These are phyloP conservation scores for Oxytorus armatus DNA, from an alignment of 2,888 invertebrate species.

Conservation along the genomic window DNA sequence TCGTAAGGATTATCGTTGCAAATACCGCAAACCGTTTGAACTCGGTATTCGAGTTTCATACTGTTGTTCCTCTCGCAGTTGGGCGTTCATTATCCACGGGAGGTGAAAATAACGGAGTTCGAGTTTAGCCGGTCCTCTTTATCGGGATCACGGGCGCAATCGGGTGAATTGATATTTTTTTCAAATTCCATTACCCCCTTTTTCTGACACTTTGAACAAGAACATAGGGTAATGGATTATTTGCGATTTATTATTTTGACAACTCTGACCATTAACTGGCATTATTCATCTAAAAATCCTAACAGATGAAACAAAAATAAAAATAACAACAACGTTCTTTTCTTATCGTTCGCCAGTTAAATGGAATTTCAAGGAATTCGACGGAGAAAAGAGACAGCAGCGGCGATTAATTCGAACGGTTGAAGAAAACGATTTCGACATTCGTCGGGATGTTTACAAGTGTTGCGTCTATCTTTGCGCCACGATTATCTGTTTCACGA, in stretches of 20 bases:
- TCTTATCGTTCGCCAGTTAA: conserved; percentile 12
- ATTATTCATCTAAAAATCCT: too few species aligned
- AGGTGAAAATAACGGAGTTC: conserved; percentile 36
- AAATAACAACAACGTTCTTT: neutral
- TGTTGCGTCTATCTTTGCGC: conserved; percentile 68
- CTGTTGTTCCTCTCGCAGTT: conserved; percentile 32
- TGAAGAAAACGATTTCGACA: conserved; percentile 29
- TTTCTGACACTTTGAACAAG: too few species aligned
- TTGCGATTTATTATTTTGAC: too few species aligned
- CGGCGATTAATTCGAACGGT: neutral
- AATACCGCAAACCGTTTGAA: neutral
- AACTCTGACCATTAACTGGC: too few species aligned
- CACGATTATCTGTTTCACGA: conserved; percentile 54
- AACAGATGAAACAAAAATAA: neutral
- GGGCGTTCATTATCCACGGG: conserved; percentile 51
- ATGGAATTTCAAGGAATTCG: conserved; percentile 8
- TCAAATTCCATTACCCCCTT: too few species aligned
- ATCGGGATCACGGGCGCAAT: neutral
- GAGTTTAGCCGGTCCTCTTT: conserved; percentile 29
- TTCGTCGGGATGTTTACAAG: conserved; percentile 53
- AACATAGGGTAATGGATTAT: too few species aligned
- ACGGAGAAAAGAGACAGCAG: conserved; percentile 16
- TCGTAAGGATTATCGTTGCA: conserved; percentile 20
- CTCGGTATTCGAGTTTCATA: neutral
- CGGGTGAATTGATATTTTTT: conserved; percentile 22